phyloP scores from a whole-genome alignment of 2,113 vertebrate species.

The Anhinga rufa region DNA sequence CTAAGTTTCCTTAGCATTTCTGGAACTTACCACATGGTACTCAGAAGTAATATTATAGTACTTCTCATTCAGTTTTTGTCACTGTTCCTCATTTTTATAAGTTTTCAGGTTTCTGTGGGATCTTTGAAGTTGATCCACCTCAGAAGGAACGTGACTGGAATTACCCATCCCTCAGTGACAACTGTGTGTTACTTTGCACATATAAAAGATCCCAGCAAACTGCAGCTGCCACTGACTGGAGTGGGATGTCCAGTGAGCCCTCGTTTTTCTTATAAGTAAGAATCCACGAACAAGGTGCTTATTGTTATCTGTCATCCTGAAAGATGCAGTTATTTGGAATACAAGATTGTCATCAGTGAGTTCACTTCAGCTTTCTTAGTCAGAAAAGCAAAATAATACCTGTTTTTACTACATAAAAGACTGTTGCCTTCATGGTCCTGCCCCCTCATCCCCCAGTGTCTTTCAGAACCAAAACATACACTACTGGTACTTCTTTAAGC shows the following conservation, averaged over 20 bases:
- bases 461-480: neutral
- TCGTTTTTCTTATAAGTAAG: neutral
- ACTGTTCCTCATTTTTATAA: neutral
- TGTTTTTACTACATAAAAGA: neutral
- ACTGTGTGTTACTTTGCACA: neutral
- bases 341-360: neutral
- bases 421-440: neutral
- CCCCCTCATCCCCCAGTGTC: rapidly evolving
- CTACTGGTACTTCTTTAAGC: neutral
- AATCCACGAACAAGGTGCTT: neutral
- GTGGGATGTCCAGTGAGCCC: neutral
- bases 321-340: neutral
- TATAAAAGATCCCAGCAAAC: neutral
- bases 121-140: neutral
- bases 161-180: neutral
- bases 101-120: neutral
- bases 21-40: neutral
- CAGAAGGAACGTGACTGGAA: neutral
- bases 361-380: neutral
- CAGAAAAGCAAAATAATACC: neutral
- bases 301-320: neutral
- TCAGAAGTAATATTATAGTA: neutral
- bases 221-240: neutral
- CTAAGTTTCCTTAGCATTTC: neutral
- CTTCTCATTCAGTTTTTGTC: neutral